A percentile compares a stretch with the other conserved stretches of the same genome.
Conservation (phyloP, 2,113 vertebrate species). For the Daubentonia madagascariensis region DNA sequence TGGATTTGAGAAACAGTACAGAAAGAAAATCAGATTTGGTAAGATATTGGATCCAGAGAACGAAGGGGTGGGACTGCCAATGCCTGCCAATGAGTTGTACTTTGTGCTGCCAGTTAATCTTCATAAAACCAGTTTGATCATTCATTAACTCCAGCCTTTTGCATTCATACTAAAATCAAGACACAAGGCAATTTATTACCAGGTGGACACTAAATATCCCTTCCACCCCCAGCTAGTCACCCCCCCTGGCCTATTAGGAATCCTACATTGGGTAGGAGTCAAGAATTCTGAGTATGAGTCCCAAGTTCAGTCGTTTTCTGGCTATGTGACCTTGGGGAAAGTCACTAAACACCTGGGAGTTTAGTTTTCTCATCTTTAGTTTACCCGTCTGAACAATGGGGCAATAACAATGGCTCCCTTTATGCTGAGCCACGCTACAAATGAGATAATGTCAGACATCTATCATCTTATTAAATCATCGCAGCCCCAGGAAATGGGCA, state of each 20-base stretch:
- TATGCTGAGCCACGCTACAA: not conserved
- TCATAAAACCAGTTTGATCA: not conserved
- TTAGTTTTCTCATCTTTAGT: constrained; percentile 1
- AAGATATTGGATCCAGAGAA: not conserved
- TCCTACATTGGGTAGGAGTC: not conserved
- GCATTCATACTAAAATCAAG: not conserved
- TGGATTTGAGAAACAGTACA: not conserved
- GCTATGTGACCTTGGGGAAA: not conserved
- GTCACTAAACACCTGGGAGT: not conserved
- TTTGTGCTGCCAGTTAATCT: not conserved
- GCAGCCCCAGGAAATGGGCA: not conserved
- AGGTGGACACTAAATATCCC: not conserved
- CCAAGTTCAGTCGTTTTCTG: not conserved
- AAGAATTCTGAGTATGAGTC: not conserved
- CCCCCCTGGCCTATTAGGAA: not conserved
- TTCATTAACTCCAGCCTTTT: constrained; percentile 26
- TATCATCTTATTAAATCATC: not conserved
- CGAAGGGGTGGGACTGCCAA: not conserved
- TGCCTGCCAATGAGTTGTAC: not conserved
- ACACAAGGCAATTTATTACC: not conserved
- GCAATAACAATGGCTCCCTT: not conserved
- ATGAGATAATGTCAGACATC: not conserved
- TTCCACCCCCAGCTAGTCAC: not conserved
- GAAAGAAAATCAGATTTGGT: not conserved
- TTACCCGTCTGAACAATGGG: not conserved